A percentile compares a stretch with the other conserved stretches of the same genome.
Evolutionary conservation across 2,888 invertebrate species (phyloP).

Genomic region (Barypeithes pellucidus): DNA sequence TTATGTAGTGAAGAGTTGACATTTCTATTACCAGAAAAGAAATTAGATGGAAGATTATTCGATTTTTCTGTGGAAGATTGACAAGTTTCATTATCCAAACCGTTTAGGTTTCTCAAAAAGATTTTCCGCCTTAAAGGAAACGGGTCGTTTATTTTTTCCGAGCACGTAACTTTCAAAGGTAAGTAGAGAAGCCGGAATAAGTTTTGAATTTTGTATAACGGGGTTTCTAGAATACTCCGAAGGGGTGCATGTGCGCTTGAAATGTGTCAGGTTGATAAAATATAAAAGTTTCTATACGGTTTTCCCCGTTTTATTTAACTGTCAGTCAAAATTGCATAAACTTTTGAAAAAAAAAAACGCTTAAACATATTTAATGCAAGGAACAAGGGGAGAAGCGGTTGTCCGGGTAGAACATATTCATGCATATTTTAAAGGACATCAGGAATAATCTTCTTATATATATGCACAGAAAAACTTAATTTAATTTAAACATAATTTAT

Average conservation of each 20-base stretch:
- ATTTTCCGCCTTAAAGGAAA: conserved; percentile 12
- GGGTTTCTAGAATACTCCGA: conserved; percentile 3
- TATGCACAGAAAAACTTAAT: too few species aligned
- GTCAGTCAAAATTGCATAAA: conserved; percentile 13
- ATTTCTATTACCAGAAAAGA: conserved; percentile 30
- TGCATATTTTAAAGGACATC: too few species aligned
- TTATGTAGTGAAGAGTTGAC: conserved; percentile 20
- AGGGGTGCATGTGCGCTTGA: conserved; percentile 22
- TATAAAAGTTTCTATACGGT: background rate
- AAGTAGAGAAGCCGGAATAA: conserved; percentile 1
- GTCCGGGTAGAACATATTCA: too few species aligned
- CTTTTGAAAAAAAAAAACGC: background rate
- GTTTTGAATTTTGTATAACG: conserved; percentile 14
- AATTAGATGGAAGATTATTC: conserved; percentile 22
- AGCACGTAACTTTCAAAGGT: conserved; percentile 21
- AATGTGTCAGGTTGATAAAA: conserved; percentile 13
- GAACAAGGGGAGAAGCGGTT: too few species aligned
- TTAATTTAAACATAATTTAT: too few species aligned
- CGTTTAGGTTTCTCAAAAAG: conserved; percentile 6
- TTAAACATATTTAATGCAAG: too few species aligned
- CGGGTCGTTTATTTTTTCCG: conserved; percentile 22
- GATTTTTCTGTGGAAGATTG: conserved; percentile 14
- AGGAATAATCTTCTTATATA: too few species aligned
- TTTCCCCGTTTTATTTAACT: background rate
- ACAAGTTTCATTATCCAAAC: conserved; percentile 23